These are phyloP conservation scores for Heliconius hewitsoni DNA, from an alignment of 1,140 invertebrate species.

Conservation along the genomic window DNA sequence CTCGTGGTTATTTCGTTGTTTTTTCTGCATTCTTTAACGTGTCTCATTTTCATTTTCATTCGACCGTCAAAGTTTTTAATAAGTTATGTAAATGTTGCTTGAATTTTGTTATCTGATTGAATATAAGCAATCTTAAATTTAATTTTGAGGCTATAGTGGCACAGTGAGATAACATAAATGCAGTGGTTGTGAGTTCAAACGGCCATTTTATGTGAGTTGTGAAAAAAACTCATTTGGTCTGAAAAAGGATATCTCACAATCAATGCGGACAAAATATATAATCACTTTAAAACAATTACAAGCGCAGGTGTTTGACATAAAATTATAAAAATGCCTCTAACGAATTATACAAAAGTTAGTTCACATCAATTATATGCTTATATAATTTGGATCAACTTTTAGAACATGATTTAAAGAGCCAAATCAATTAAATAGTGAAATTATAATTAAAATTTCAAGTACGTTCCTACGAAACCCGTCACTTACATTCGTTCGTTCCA, in stretches of 20 bases:
- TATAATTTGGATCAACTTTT: neutral
- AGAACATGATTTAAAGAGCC: neutral
- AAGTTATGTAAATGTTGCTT: slow-evolving; percentile 75
- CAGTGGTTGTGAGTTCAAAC: no score
- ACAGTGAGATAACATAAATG: no score
- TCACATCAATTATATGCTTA: neutral
- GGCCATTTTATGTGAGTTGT: no score
- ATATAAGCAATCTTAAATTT: neutral
- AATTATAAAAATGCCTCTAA: no score
- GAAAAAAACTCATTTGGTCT: no score
- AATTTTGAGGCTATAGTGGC: neutral
- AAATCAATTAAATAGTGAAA: slow-evolving; percentile 25
- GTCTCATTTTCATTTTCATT: slow-evolving; percentile 78
- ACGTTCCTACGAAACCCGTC: slow-evolving; percentile 30
- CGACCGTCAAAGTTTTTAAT: slow-evolving; percentile 73
- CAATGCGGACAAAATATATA: no score
- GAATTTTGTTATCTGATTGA: neutral
- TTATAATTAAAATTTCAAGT: slow-evolving; percentile 30
- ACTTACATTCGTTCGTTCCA: slow-evolving; percentile 27
- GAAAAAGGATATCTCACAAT: no score
- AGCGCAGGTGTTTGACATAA: no score
- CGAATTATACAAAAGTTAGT: no score
- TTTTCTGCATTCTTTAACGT: slow-evolving; percentile 72
- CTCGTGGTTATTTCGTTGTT: slow-evolving; percentile 64
- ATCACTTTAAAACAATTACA: no score